phyloP scores from a whole-genome alignment of 2,113 vertebrate genomes.

The Narcine bancroftii region DNA sequence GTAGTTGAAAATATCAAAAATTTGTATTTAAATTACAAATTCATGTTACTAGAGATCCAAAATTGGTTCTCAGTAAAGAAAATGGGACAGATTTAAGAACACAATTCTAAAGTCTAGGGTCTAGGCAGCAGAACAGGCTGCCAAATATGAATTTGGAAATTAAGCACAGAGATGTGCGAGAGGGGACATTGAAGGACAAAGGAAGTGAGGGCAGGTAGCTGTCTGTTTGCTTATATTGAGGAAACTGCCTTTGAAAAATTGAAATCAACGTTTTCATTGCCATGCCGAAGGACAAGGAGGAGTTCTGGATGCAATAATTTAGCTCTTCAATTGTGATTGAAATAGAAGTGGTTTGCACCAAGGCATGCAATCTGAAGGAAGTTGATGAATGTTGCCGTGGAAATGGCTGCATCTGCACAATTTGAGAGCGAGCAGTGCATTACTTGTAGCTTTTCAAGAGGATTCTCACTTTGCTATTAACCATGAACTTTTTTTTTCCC shows the following conservation, averaged over 20 bases:
- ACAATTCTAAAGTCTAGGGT: neutral
- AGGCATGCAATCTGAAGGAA: constrained; percentile 3
- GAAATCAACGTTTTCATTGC: neutral
- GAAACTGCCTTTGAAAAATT: neutral
- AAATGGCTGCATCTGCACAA: neutral
- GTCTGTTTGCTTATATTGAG: neutral
- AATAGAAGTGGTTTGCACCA: neutral
- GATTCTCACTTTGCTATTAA: neutral
- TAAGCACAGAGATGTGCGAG: neutral
- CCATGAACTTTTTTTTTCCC: neutral
- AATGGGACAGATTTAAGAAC: neutral
- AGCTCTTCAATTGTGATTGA: constrained; percentile 17
- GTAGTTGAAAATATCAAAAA: neutral
- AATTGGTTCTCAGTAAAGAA: neutral
- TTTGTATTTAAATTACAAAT: neutral
- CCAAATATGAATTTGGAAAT: neutral
- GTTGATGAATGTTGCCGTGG: neutral
- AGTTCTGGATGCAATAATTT: neutral
- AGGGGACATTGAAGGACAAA: too few relatives aligned
- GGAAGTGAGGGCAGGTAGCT: neutral
- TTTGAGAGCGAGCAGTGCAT: neutral
- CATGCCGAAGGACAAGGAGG: neutral
- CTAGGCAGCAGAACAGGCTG: too few relatives aligned
- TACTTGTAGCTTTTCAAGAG: neutral
- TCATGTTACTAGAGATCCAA: neutral